A percentile compares a stretch with the other conserved stretches of the same genome.
Evolutionary conservation across 2,797 vertebrate species (phyloP).

Genomic region (Lophotriccus pileatus): DNA sequence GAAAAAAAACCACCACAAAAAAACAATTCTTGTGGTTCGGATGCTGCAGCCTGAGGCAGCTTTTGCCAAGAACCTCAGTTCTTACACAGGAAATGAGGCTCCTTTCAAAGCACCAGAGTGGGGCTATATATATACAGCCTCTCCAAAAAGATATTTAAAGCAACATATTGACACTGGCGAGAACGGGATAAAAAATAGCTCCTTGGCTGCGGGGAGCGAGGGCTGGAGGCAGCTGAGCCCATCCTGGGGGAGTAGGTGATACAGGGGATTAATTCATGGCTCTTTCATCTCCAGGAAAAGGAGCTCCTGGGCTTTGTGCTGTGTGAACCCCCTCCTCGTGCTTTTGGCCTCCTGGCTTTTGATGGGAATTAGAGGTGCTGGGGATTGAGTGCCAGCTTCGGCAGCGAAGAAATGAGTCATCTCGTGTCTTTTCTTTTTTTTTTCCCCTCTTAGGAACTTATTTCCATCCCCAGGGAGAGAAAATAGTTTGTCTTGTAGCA

Average conservation of each 20-base stretch:
- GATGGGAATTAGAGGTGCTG: neutral
- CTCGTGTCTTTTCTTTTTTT: neutral
- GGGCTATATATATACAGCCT: constrained; percentile 74
- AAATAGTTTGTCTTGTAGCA: constrained; percentile 15
- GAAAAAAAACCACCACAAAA: neutral
- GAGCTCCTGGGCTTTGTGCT: neutral
- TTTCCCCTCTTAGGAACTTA: neutral
- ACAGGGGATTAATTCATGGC: neutral
- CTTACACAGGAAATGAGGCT: constrained; percentile 73
- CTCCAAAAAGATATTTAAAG: constrained; percentile 74
- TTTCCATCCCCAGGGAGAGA: constrained; percentile 8
- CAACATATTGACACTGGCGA: constrained; percentile 63
- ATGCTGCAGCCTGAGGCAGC: constrained; percentile 34
- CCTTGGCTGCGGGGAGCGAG: neutral
- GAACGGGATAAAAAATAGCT: constrained; percentile 58
- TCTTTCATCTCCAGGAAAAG: constrained; percentile 24
- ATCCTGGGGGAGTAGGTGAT: constrained; percentile 18
- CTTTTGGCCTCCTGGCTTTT: neutral
- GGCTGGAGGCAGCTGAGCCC: constrained; percentile 27
- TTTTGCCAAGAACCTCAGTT: constrained; percentile 68
- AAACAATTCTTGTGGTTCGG: neutral
- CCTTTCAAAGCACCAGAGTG: constrained; percentile 66
- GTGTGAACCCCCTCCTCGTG: neutral
- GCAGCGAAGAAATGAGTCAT: constrained; percentile 35
- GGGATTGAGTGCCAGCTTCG: neutral